Conservation (phyloP, 2,888 invertebrate species). For the Andrena haemorrhoa region DNA sequence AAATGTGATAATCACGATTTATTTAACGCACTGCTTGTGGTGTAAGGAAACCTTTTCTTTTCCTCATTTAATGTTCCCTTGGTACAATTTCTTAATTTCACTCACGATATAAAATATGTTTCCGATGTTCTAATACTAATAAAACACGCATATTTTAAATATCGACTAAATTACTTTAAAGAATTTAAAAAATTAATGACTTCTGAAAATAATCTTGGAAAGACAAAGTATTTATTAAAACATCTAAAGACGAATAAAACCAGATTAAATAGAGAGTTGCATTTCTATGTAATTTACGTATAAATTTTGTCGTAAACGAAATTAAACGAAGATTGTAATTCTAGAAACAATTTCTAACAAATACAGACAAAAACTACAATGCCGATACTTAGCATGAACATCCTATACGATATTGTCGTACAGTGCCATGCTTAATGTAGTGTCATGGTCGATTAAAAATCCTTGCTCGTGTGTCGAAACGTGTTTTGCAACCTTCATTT, state of each 20-base stretch:
- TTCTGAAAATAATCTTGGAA: conserved; percentile 8
- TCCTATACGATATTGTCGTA: conserved; percentile 12
- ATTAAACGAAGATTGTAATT: conserved; percentile 20
- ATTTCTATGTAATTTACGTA: conserved; percentile 23
- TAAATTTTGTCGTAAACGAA: conserved; percentile 16
- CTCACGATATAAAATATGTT: not conserved
- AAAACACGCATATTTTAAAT: conserved; percentile 10
- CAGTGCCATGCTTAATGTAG: conserved; percentile 38
- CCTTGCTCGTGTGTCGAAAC: conserved; percentile 34
- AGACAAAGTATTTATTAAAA: conserved; percentile 19
- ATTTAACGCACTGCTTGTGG: conserved; percentile 10
- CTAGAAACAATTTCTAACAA: conserved; percentile 6
- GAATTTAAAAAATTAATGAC: not conserved
- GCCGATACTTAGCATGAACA: conserved; percentile 10
- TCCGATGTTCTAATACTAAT: not conserved
- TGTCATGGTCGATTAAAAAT: conserved; percentile 33
- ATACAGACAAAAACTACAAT: conserved; percentile 18
- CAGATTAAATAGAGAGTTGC: conserved; percentile 20
- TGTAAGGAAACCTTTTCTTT: conserved; percentile 8
- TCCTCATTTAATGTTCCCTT: not conserved
- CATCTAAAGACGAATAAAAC: not conserved
- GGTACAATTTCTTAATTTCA: conserved; percentile 2
- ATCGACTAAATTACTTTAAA: conserved; percentile 8
- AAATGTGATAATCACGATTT: conserved; percentile 20
- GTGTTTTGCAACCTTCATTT: conserved; percentile 63